These are phyloP conservation scores for Pelmatolapia mariae DNA, from an alignment of 2,113 vertebrate genomes.

Conservation along the genomic window DNA sequence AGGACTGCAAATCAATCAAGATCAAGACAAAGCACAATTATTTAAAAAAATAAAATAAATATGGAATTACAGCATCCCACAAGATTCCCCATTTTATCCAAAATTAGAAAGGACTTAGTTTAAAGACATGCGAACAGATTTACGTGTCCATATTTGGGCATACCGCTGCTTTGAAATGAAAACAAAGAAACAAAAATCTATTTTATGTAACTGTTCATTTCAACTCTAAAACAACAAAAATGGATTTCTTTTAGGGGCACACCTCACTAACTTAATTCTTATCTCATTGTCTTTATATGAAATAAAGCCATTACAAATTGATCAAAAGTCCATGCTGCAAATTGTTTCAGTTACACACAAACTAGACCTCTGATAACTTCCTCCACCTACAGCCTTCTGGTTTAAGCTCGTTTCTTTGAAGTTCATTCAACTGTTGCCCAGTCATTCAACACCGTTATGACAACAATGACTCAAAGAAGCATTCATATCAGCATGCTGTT, in stretches of 20 bases:
- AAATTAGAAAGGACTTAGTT: not conserved
- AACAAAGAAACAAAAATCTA: not conserved
- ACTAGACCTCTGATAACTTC: not conserved
- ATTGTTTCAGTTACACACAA: not conserved
- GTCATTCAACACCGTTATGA: not conserved
- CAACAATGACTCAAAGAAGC: not conserved
- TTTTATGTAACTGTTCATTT: not conserved
- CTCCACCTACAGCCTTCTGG: not conserved
- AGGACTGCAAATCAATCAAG: slow-evolving; percentile 74
- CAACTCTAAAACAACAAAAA: not conserved
- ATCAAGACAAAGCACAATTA: not conserved
- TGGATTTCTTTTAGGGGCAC: not conserved
- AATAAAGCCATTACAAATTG: not conserved
- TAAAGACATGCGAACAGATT: not conserved
- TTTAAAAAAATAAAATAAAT: not conserved
- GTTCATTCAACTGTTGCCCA: not conserved
- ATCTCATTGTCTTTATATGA: not conserved
- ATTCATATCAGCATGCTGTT: not conserved
- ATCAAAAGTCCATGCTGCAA: not conserved
- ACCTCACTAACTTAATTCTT: not conserved
- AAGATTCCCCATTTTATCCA: not conserved
- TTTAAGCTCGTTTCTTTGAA: not conserved
- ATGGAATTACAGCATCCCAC: not conserved
- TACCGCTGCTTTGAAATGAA: not conserved
- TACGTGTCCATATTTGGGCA: not conserved